Percentiles rank a stretch among this genome's conserved stretches.
Conservation (phyloP, 2,113 vertebrate species). For the Zootoca vivipara region DNA sequence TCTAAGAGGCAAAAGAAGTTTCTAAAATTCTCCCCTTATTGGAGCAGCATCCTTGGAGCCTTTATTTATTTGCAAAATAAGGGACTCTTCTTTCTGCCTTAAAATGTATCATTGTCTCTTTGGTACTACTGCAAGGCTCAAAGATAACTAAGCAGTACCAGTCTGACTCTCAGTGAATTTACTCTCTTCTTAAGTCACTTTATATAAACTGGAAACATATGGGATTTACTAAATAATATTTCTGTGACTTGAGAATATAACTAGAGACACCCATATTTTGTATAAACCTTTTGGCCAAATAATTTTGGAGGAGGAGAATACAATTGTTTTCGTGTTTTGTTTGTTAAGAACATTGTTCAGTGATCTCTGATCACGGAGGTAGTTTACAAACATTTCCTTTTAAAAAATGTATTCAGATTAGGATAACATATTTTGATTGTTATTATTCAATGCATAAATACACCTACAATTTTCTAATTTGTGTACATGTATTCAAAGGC, state of each 20-base stretch:
- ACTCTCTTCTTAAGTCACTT: background rate
- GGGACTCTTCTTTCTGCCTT: background rate
- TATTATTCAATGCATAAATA: too few relatives aligned
- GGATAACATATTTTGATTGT: too few relatives aligned
- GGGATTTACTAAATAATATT: background rate
- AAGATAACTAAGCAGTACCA: background rate
- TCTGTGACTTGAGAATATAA: background rate
- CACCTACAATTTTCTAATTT: too few relatives aligned
- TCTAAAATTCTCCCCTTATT: background rate
- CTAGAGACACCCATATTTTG: background rate
- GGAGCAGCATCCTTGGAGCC: background rate
- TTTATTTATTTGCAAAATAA: background rate
- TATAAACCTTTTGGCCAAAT: background rate
- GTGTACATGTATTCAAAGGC: too few relatives aligned
- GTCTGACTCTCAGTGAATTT: background rate
- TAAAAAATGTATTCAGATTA: conserved; percentile 2
- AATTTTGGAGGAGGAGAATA: background rate
- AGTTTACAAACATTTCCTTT: background rate
- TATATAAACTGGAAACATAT: background rate
- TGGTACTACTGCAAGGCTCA: background rate
- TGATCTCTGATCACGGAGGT: background rate
- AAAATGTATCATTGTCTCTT: background rate
- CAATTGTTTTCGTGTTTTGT: background rate
- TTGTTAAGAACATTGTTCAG: background rate
- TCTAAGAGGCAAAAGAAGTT: background rate